phyloP scores from a whole-genome alignment of 1,140 invertebrate species.

The Contarinia nasturtii region DNA sequence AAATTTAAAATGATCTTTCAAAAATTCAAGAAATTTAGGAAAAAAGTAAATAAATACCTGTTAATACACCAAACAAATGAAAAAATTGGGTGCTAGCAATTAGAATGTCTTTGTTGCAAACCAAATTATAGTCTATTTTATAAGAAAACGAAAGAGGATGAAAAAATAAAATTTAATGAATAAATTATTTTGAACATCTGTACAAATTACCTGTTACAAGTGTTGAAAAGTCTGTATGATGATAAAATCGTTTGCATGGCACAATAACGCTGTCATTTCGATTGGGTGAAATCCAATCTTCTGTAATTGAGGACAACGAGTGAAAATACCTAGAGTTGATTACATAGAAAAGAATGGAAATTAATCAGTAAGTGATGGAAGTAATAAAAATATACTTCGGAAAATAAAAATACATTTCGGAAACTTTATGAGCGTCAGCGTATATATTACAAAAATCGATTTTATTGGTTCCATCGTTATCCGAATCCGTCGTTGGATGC shows the following conservation, averaged over 20 bases:
- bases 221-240: constrained; percentile 16
- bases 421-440: constrained; percentile 13
- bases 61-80: constrained; percentile 25
- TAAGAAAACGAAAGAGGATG: too few species aligned
- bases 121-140: constrained; percentile 25
- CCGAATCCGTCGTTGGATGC: constrained; percentile 20
- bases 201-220: too few species aligned
- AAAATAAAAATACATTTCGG: too few species aligned
- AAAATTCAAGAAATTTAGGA: too few species aligned
- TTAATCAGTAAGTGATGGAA: too few species aligned
- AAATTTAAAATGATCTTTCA: too few species aligned
- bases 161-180: too few species aligned
- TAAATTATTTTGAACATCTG: too few species aligned
- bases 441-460: constrained; percentile 23
- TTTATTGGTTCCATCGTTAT: neutral
- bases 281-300: constrained; percentile 15
- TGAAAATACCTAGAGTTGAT: too few species aligned
- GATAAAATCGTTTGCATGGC: constrained; percentile 19
- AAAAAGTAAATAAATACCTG: too few species aligned
- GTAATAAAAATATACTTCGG: too few species aligned
- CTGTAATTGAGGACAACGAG: constrained; percentile 10
- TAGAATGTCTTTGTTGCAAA: constrained; percentile 24
- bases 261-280: constrained; percentile 14
- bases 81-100: constrained; percentile 26
- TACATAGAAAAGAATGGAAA: too few species aligned